phyloP scores from a whole-genome alignment of 2,888 invertebrate species.

The Folsomia candida region DNA sequence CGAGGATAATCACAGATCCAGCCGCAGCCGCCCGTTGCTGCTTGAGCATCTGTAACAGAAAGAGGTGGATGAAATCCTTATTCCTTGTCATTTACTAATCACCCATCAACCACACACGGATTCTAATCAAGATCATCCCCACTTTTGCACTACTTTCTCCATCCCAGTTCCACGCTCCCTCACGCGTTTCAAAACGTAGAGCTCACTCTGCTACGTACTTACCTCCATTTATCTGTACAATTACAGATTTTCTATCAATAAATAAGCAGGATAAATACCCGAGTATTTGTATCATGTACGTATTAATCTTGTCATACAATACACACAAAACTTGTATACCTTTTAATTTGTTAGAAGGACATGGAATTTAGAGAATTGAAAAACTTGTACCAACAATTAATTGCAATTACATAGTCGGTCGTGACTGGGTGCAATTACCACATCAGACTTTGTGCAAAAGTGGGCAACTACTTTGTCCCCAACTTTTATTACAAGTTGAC shows the following conservation, averaged over 20 bases:
- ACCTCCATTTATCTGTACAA: no score
- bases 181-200: no score
- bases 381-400: no score
- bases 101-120: conserved; percentile 46
- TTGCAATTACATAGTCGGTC: neutral
- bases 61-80: conserved; percentile 44
- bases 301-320: no score
- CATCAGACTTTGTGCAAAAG: neutral
- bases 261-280: no score
- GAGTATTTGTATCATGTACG: no score
- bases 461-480: neutral
- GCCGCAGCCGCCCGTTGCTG: conserved; percentile 48
- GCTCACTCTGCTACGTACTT: no score
- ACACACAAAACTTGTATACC: no score
- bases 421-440: neutral
- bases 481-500: neutral
- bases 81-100: conserved; percentile 49
- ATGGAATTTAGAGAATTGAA: no score
- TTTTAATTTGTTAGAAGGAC: no score
- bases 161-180: no score
- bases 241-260: no score
- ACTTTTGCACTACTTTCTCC: neutral
- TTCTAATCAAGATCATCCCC: conserved; percentile 40
- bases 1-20: conserved; percentile 50
- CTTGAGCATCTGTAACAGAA: conserved; percentile 45